Evolutionary conservation across 2,888 invertebrate species (phyloP).

Genomic region (Eupithecia subfuscata): DNA sequence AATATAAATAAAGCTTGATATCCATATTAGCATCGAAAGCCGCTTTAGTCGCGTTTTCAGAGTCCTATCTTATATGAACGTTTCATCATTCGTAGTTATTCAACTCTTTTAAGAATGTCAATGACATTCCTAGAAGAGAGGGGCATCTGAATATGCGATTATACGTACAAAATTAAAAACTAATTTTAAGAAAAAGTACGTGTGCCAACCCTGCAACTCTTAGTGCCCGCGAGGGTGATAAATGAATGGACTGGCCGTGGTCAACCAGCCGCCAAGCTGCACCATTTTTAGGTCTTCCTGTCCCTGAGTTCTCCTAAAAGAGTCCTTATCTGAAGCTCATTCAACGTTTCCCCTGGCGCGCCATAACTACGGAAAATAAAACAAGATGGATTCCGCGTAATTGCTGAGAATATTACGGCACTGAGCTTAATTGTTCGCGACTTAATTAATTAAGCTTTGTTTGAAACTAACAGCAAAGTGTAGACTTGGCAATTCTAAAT

Average conservation of each 20-base stretch:
- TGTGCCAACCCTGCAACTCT: background rate
- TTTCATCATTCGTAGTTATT: background rate
- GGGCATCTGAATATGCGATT: too few species aligned
- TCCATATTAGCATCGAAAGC: background rate
- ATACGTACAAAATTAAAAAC: too few species aligned
- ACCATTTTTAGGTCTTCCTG: background rate
- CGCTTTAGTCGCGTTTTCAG: background rate
- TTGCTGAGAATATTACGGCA: constrained; percentile 83
- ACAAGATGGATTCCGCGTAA: constrained; percentile 82
- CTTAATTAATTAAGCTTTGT: constrained; percentile 85
- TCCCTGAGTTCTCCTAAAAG: background rate
- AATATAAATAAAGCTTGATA: background rate
- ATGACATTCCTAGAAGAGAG: background rate
- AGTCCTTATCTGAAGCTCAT: constrained; percentile 9
- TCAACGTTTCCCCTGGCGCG: constrained; percentile 20
- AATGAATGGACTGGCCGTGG: background rate
- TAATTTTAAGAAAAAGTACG: too few species aligned
- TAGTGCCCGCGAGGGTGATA: background rate
- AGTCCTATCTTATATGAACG: background rate
- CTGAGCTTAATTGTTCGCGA: constrained; percentile 84
- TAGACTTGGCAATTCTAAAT: constrained; percentile 85
- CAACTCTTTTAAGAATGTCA: background rate
- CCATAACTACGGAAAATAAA: constrained; percentile 65
- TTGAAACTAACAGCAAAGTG: constrained; percentile 84
- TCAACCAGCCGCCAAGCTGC: background rate